These are phyloP conservation scores for Scaptomyza polygonia DNA, from an alignment of 2,888 invertebrate species.

Conservation along the genomic window DNA sequence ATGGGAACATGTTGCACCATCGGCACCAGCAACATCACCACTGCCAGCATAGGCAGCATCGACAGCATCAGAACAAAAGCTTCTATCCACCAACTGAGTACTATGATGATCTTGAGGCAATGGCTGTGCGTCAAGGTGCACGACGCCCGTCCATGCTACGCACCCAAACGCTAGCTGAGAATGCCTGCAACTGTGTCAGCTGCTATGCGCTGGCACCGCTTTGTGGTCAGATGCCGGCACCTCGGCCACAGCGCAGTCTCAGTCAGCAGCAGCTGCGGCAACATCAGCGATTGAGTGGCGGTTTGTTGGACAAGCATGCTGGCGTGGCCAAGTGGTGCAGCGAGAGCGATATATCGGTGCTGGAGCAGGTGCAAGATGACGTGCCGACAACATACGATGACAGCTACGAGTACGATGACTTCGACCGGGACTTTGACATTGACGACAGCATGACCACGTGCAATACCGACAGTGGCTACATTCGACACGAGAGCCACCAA, in stretches of 20 bases:
- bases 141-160: conserved; percentile 64
- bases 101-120: conserved; percentile 67
- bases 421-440: conserved; percentile 78
- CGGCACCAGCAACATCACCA: conserved; percentile 57
- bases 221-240: conserved; percentile 76
- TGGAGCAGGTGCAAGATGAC: conserved; percentile 66
- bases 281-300: conserved; percentile 80
- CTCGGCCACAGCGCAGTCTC: conserved; percentile 78
- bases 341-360: conserved; percentile 83
- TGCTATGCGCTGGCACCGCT: conserved; percentile 82
- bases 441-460: conserved; percentile 40
- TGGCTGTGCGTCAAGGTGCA: conserved; percentile 56
- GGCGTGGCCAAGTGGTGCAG: conserved; percentile 83
- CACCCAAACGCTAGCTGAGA: conserved; percentile 32
- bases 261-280: conserved; percentile 82
- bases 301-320: conserved; percentile 56
- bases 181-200: conserved; percentile 81
- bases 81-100: conserved; percentile 48
- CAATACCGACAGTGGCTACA: conserved; percentile 19
- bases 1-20: conserved; percentile 42
- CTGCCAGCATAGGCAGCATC: conserved; percentile 50
- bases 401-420: conserved; percentile 70
- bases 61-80: conserved; percentile 30
- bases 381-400: conserved; percentile 51
- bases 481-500: conserved; percentile 36